Percentiles rank a stretch among this genome's conserved stretches.
Conservation (phyloP, 2,113 vertebrate genomes). For the Cryptoleucopteryx plumbea region DNA sequence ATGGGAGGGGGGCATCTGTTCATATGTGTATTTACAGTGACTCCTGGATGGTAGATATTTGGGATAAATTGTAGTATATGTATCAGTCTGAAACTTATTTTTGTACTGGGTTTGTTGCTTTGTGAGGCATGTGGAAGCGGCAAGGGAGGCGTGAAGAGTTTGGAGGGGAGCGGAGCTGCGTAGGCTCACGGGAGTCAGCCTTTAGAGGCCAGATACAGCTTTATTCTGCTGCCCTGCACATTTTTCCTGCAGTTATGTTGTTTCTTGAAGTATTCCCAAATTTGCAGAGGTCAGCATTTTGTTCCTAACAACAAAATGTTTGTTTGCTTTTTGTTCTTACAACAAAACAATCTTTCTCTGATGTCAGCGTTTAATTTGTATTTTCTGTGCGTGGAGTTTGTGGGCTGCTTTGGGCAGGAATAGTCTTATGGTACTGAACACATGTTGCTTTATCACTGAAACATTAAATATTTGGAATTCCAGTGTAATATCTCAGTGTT, state of each 20-base stretch:
- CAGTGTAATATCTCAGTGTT: not conserved
- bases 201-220: not conserved
- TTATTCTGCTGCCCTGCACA: slow-evolving; percentile 51
- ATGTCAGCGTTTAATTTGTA: slow-evolving; percentile 15
- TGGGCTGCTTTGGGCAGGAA: slow-evolving; percentile 23
- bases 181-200: not conserved
- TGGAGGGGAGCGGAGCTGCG: not conserved
- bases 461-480: slow-evolving; percentile 30
- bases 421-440: not conserved
- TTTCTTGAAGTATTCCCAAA: slow-evolving; percentile 50
- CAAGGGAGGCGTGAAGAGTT: not conserved
- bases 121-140: not conserved
- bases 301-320: slow-evolving; percentile 43
- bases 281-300: slow-evolving; percentile 43
- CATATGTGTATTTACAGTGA: not conserved
- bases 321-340: slow-evolving; percentile 37
- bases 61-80: not conserved
- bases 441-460: slow-evolving; percentile 29
- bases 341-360: slow-evolving; percentile 29
- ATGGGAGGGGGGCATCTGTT: not conserved
- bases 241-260: slow-evolving; percentile 7
- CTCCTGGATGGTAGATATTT: not conserved
- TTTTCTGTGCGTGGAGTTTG: not conserved
- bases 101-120: not conserved
- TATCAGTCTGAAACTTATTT: not conserved